Base-by-base conservation (phyloP, 2,888 invertebrate genomes). In the Caenorhabditis sp. region DNA sequence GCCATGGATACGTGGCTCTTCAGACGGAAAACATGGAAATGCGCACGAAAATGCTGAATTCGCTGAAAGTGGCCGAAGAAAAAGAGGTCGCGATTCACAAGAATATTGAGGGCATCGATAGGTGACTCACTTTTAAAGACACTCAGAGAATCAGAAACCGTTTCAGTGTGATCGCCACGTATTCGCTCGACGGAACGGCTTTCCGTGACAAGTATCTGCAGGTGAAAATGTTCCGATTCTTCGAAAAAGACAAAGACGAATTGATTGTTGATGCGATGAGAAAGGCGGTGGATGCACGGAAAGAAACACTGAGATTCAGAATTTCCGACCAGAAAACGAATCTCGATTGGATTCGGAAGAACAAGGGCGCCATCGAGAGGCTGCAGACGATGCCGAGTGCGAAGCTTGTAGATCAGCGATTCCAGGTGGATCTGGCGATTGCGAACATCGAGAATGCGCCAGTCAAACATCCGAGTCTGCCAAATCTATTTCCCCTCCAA, bases 341-440 rank as follows among this genome's bases (percentile, higher is more conserved):
- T 56, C 2, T 56, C 11, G 65, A 66, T 39, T 66, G 65, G 65
- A 55, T 66, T 32, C 53, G 24, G 37, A 56, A 56, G 39, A 66
- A 66, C 30, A 66, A 27, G 17, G 48, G 27, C 1, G 27, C 26
- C 11, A 15, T 66, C 9, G 55, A 55, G 35, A 45, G 48, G 3
- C 24, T 66, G 26, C 17, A 15, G 26, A 17, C n/a, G 20, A 15
- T 48, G 26, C 8, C 26, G 13, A 66, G 37, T 22, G 8, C 9
- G n/a, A 55, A 45, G 7, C 22, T 66, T 15, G 56, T 66, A 1
- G 8, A 46, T 9, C 1, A 20, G 20, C 35, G 56, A 15, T 66
- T 26, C 46, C 30, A 66, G 30, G 55, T 56, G 37, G 65, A 66
- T 20, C 22, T 56, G 46, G 8, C 15, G 1, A 20, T 66, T 3